Conservation (phyloP, 2,797 vertebrate species). For the Xenops minutus region DNA sequence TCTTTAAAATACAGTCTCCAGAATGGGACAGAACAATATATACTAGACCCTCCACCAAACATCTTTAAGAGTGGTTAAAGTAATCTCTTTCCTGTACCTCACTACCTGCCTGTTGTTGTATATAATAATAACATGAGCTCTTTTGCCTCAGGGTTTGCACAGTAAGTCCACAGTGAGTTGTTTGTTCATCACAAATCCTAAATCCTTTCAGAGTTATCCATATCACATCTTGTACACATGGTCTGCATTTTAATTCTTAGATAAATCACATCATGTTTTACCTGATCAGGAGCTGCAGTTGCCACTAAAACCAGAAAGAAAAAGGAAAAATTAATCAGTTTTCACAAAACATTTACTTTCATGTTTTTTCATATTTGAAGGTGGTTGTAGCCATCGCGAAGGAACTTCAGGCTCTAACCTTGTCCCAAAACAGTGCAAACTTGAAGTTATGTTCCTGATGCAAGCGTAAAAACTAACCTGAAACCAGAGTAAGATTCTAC, state of each 20-base stretch:
- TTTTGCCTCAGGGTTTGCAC: neutral
- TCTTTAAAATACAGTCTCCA: neutral
- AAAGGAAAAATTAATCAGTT: slow-evolving; percentile 49
- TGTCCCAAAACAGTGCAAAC: neutral
- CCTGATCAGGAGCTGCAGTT: slow-evolving; percentile 85
- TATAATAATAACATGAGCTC: neutral
- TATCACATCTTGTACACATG: neutral
- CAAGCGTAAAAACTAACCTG: neutral
- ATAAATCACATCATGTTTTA: slow-evolving; percentile 76
- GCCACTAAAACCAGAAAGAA: slow-evolving; percentile 83
- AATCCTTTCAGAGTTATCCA: neutral
- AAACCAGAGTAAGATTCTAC: neutral
- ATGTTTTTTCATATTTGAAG: neutral
- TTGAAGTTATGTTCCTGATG: neutral
- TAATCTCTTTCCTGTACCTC: neutral
- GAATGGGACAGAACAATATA: neutral
- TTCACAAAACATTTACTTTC: neutral
- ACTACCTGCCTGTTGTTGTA: neutral
- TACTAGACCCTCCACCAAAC: neutral
- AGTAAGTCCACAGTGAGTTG: neutral
- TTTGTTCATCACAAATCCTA: neutral
- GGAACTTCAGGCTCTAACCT: neutral
- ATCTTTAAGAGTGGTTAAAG: neutral
- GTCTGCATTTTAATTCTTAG: neutral
- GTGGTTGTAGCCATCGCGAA: neutral